Conservation (phyloP, 2,888 invertebrate species). For the Diabrotica balteata region DNA sequence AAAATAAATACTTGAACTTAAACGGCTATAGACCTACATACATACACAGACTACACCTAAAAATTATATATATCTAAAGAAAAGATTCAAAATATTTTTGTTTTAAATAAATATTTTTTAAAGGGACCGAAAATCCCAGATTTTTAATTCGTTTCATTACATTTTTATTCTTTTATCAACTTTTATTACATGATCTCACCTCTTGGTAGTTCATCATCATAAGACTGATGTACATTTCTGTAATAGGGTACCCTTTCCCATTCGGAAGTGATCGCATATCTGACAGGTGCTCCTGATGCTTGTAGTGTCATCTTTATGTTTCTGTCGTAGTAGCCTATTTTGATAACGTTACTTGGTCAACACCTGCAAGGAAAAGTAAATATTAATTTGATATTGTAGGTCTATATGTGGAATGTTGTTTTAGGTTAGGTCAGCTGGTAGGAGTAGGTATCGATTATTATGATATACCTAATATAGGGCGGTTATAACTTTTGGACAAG, state of each 20-base stretch:
- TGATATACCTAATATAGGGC: no score
- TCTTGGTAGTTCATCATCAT: conserved; percentile 52
- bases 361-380: conserved; percentile 30
- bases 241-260: conserved; percentile 44
- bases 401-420: conserved; percentile 4
- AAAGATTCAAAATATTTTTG: no score
- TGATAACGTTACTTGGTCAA: conserved; percentile 37
- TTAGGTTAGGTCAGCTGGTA: background rate
- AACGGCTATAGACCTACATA: no score
- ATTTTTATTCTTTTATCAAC: no score
- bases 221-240: conserved; percentile 30
- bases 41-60: no score
- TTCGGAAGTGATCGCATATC: conserved; percentile 48
- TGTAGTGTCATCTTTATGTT: conserved; percentile 52
- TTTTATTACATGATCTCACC: conserved; percentile 41
- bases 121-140: no score
- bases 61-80: no score
- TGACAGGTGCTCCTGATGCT: conserved; percentile 52
- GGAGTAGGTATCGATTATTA: no score
- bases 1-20: no score
- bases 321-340: conserved; percentile 53
- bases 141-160: no score
- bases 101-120: no score
- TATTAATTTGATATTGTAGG: conserved; percentile 7
- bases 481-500: no score